phyloP scores from a whole-genome alignment of 2,797 vertebrate species.

The Micrastur ruficollis region DNA sequence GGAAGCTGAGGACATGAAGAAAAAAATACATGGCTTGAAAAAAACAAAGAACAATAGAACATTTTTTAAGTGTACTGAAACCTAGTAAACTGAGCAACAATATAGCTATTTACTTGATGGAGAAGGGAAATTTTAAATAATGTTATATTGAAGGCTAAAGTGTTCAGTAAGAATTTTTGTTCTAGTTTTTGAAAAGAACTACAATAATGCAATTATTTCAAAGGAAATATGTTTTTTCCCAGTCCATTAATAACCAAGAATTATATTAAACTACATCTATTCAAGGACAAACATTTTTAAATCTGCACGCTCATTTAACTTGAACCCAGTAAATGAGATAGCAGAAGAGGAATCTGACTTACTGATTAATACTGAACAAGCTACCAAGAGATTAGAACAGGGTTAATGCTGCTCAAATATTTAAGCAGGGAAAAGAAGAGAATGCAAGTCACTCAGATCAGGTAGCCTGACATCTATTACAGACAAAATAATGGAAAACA shows the following conservation, averaged over 20 bases:
- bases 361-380: background rate
- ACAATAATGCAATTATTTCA: background rate
- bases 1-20: background rate
- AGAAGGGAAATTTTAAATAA: background rate
- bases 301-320: conserved; percentile 25
- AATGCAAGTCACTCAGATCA: background rate
- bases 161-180: background rate
- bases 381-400: background rate
- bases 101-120: background rate
- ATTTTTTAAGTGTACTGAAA: background rate
- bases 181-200: conserved; percentile 4
- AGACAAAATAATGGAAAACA: background rate
- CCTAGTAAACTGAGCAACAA: background rate
- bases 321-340: background rate
- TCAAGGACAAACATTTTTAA: conserved; percentile 31
- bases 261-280: conserved; percentile 2
- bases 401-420: background rate
- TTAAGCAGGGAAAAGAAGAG: background rate
- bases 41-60: background rate
- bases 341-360: background rate
- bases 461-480: background rate
- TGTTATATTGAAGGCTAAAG: background rate
- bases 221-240: background rate
- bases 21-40: background rate
- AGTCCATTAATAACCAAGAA: conserved; percentile 21